Evolutionary conservation across 2,797 vertebrate genomes (phyloP).

Genomic region (Gobionotothen gibberifrons): DNA sequence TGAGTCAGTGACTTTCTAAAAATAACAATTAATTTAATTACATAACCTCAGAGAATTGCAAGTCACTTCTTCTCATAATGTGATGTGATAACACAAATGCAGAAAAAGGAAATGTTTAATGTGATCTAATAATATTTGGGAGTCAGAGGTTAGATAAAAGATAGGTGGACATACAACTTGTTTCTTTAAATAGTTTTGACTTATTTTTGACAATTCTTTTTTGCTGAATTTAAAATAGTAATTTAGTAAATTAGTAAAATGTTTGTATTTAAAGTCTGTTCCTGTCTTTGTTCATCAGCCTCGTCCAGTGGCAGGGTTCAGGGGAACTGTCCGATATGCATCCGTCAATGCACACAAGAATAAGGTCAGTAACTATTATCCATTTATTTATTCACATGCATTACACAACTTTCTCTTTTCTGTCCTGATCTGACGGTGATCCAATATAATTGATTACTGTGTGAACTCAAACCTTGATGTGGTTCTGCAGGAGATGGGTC

Average conservation of each 20-base stretch:
- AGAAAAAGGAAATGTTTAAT: background rate
- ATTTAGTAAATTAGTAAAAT: too few relatives aligned
- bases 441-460: background rate
- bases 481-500: constrained; percentile 93
- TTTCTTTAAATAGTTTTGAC: background rate
- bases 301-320: constrained; percentile 95
- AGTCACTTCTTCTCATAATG: too few relatives aligned
- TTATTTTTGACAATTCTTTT: background rate
- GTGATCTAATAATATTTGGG: background rate
- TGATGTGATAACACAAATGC: too few relatives aligned
- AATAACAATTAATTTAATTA: background rate
- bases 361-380: constrained; percentile 84
- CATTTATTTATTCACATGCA: rapidly evolving
- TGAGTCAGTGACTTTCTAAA: background rate
- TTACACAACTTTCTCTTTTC: background rate
- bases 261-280: background rate
- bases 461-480: constrained; percentile 13
- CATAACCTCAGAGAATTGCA: too few relatives aligned
- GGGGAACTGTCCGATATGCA: constrained; percentile 97
- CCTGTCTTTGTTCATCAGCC: constrained; percentile 82
- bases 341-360: constrained; percentile 98
- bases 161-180: too few relatives aligned
- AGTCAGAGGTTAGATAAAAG: background rate
- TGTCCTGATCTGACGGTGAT: background rate
- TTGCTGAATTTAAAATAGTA: too few relatives aligned